Conservation (phyloP, 2,113 vertebrate genomes). For the Dasyornis broadbenti region DNA sequence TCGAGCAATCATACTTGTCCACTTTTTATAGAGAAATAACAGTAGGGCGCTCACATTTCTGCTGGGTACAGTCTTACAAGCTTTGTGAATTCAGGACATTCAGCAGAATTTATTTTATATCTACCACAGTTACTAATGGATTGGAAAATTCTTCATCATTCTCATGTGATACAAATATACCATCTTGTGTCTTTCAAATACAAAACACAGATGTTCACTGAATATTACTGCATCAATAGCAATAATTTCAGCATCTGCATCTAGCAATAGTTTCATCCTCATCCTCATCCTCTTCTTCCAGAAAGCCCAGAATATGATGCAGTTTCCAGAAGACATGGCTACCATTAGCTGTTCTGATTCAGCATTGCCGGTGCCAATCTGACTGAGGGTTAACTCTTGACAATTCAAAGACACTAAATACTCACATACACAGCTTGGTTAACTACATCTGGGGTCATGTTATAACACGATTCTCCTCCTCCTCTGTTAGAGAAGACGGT, state of each 20-base stretch:
- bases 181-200: not conserved
- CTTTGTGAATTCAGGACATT: not conserved
- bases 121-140: not conserved
- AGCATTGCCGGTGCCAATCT: not conserved
- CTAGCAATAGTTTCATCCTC: not conserved
- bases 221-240: not conserved
- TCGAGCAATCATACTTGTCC: not conserved
- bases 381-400: not conserved
- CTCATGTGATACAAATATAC: not conserved
- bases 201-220: not conserved
- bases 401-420: not conserved
- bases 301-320: not conserved
- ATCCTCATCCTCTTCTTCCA: not conserved
- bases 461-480: not conserved
- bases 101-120: not conserved
- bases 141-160: not conserved
- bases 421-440: not conserved
- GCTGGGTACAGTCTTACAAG: not conserved
- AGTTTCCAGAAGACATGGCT: not conserved
- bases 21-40: not conserved
- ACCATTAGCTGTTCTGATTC: not conserved
- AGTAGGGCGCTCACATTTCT: not conserved
- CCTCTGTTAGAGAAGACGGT: not conserved
- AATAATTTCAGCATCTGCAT: not conserved
- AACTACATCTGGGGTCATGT: not conserved